Conservation (phyloP, 2,113 vertebrate genomes). For the Sus scrofa region DNA sequence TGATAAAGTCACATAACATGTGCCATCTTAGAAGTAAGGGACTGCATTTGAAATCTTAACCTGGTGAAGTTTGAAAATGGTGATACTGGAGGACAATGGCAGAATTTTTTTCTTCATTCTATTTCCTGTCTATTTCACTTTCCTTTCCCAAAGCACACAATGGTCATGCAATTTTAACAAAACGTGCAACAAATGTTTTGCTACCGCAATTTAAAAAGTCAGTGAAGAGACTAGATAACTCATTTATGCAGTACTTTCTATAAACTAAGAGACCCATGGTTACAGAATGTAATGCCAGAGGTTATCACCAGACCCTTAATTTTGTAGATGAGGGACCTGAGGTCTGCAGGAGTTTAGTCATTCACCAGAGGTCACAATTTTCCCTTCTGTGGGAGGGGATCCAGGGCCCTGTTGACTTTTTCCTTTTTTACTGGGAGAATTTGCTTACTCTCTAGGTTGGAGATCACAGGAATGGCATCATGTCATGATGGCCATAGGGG, state of each 20-base stretch:
- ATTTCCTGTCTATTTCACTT: background rate
- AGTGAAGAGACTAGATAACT: background rate
- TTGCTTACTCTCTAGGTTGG: background rate
- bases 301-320: background rate
- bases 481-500: background rate
- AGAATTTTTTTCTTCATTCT: background rate
- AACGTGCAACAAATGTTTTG: background rate
- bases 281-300: background rate
- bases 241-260: background rate
- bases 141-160: background rate
- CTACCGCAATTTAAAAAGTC: background rate
- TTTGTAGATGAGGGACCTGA: background rate
- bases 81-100: background rate
- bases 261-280: background rate
- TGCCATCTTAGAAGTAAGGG: background rate
- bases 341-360: background rate
- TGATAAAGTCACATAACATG: background rate
- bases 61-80: background rate
- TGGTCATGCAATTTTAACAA: background rate
- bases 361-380: background rate
- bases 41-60: background rate
- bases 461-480: background rate
- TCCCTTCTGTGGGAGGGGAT: background rate
- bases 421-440: background rate
- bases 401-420: background rate